These are phyloP conservation scores for Aphrophora alni DNA, from an alignment of 2,888 invertebrate species.

Conservation along the genomic window DNA sequence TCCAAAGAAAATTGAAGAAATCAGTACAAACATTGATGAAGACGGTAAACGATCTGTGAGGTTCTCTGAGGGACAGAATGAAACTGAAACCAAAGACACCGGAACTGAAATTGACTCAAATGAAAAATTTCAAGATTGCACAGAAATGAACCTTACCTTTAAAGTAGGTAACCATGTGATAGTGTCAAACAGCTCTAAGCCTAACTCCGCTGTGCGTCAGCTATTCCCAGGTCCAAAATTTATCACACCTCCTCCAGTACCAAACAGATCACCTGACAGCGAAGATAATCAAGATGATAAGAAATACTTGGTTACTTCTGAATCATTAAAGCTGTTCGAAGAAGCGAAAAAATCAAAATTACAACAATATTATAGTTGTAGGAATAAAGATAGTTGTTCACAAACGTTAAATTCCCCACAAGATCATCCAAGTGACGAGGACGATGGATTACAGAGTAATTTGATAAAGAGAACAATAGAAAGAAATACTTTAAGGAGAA, in stretches of 20 bases:
- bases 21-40: constrained; percentile 43
- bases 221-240: constrained; percentile 74
- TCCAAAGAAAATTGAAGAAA: constrained; percentile 26
- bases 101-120: constrained; percentile 16
- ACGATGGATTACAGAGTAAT: constrained; percentile 53
- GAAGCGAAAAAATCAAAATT: constrained; percentile 64
- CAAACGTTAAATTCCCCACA: constrained; percentile 40
- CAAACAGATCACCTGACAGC: constrained; percentile 49
- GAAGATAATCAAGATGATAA: constrained; percentile 47
- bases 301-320: constrained; percentile 71
- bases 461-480: constrained; percentile 77
- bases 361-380: constrained; percentile 47
- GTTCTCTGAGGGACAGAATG: constrained; percentile 46
- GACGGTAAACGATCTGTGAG: constrained; percentile 49
- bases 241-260: constrained; percentile 66
- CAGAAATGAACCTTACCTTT: constrained; percentile 64
- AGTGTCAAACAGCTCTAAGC: constrained; percentile 63
- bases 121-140: constrained; percentile 11
- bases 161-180: constrained; percentile 64
- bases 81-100: constrained; percentile 39
- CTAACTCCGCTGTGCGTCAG: constrained; percentile 85
- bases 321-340: constrained; percentile 75
- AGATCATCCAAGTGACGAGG: constrained; percentile 46
- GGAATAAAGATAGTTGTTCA: constrained; percentile 40
- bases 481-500: constrained; percentile 80